Percentiles rank a stretch among this genome's conserved stretches.
Evolutionary conservation across 2,113 vertebrate genomes (phyloP).

Genomic region (Gavia stellata): DNA sequence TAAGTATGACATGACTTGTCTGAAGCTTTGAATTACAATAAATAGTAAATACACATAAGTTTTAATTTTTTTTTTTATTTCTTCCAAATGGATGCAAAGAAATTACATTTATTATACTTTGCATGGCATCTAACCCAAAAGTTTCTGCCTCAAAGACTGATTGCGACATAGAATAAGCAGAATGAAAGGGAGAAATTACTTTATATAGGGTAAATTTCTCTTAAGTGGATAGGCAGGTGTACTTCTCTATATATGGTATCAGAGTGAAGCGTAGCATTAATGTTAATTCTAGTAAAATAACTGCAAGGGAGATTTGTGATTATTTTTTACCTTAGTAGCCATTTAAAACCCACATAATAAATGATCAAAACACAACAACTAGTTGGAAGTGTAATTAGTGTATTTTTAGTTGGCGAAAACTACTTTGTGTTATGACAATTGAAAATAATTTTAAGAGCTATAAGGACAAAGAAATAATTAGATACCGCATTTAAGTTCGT

Average conservation of each 20-base stretch:
- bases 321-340: not conserved
- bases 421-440: not conserved
- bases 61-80: not conserved
- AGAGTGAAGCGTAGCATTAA: not conserved
- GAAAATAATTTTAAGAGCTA: not conserved
- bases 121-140: not conserved
- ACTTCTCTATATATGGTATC: not conserved
- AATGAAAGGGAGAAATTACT: not conserved
- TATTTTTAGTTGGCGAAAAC: not conserved
- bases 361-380: not conserved
- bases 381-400: not conserved
- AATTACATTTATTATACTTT: not conserved
- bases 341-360: not conserved
- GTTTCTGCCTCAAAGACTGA: not conserved
- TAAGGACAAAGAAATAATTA: not conserved
- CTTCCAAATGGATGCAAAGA: not conserved
- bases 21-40: not conserved
- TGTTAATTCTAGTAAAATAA: not conserved
- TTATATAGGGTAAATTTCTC: not conserved
- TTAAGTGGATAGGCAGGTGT: not conserved
- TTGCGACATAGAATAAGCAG: not conserved
- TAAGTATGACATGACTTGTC: constrained; percentile 50
- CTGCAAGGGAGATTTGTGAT: not conserved
- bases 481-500: not conserved
- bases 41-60: not conserved